Evolutionary conservation across 2,797 vertebrate genomes (phyloP), one percentile per base, ranked within the genome.

Genomic region (Bradypodion pumilum): DNA sequence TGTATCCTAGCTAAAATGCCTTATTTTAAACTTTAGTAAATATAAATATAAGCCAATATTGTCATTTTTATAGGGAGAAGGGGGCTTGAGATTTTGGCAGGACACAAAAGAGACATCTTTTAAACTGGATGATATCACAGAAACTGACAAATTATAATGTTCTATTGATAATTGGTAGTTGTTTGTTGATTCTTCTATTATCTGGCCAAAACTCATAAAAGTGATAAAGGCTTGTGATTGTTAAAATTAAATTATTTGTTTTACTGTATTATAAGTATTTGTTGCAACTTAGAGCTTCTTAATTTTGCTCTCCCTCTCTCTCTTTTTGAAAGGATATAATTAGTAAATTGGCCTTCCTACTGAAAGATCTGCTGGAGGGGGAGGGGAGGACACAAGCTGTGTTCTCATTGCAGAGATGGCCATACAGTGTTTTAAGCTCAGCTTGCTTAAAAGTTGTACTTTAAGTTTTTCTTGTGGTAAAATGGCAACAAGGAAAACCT

Each of bases 341-440:
- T 95, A 95, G 91, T 95, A 94, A 94, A 95, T 94, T 92, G 92
- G 90, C 92, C 93, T 95, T 94, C 89, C 92, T 94, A 78, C 87
- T 91, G 84, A 92, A 94, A 93, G 93, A 93, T 92, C 94, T 93
- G 91, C 93, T 94, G 93, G 23, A 66, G 76, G 76, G 40, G 92
- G 21, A 52, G 25, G 92, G 93, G 93, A 93, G 93, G 85, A 89
- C 90, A 89, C 73, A 85, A 93, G 90, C 90, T 85, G 84, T 85
- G 86, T 89, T 93, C 89, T 89, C 87, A 92, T 94, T 92, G 87
- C 83, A 76, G 1, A 68, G 86, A 94, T 88, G 90, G 84, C 92
- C 92, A 66, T 75, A 83, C 0, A 37, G 16, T 84, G 46, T 85
- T 89, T 90, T 89, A 93, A 91, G 91, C 91, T 91, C 90, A 92